phyloP scores from a whole-genome alignment of 2,797 vertebrate species.

The Merluccius polli region DNA sequence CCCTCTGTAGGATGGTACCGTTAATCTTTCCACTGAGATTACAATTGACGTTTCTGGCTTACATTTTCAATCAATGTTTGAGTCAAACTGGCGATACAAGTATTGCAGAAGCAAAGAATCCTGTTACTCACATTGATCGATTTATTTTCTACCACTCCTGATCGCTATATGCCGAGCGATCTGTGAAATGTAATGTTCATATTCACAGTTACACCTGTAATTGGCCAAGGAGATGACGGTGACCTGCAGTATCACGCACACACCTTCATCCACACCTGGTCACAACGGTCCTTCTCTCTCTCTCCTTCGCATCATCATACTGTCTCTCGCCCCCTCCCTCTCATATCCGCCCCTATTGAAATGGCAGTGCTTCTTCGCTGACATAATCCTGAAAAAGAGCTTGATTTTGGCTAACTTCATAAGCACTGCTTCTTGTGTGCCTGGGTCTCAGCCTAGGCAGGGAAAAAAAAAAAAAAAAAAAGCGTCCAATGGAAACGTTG shows the following conservation, averaged over 20 bases:
- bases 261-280: slow-evolving; percentile 24
- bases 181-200: too few relatives aligned
- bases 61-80: too few relatives aligned
- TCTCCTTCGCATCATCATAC: slow-evolving; percentile 28
- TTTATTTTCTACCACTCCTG: too few relatives aligned
- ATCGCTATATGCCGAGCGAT: too few relatives aligned
- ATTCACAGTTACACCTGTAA: too few relatives aligned
- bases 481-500: slow-evolving; percentile 71
- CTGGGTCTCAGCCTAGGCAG: slow-evolving; percentile 73
- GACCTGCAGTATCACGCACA: background rate
- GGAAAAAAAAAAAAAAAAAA: slow-evolving; percentile 40
- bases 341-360: slow-evolving; percentile 51
- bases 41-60: too few relatives aligned
- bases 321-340: slow-evolving; percentile 25
- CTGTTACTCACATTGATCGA: too few relatives aligned
- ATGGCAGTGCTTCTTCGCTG: slow-evolving; percentile 59
- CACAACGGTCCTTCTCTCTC: slow-evolving; percentile 19
- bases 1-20: too few relatives aligned
- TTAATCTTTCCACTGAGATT: too few relatives aligned
- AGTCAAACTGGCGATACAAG: too few relatives aligned
- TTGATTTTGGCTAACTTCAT: slow-evolving; percentile 75
- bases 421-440: slow-evolving; percentile 73
- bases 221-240: background rate
- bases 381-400: slow-evolving; percentile 73
- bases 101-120: too few relatives aligned